Evolutionary conservation across 2,888 invertebrate genomes (phyloP).

Genomic region (Rhagonycha fulva): DNA sequence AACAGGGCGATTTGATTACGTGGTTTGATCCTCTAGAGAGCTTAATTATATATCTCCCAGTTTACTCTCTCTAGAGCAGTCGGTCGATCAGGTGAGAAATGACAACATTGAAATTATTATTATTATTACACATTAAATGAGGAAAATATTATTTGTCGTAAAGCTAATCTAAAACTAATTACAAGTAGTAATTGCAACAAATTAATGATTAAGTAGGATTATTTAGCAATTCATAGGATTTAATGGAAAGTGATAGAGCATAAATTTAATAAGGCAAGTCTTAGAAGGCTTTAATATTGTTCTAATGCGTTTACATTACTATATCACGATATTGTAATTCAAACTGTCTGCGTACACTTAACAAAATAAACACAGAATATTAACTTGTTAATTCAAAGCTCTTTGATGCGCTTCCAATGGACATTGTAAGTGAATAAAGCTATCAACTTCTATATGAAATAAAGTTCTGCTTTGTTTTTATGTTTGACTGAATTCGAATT

Average conservation of each 20-base stretch:
- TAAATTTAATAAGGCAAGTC: slow-evolving; percentile 8
- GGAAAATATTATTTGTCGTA: neutral
- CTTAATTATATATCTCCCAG: no score
- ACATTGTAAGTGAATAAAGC: slow-evolving; percentile 3
- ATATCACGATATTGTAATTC: slow-evolving; percentile 21
- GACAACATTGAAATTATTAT: neutral
- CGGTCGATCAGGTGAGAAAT: neutral
- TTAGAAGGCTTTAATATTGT: slow-evolving; percentile 16
- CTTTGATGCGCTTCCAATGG: slow-evolving; percentile 7
- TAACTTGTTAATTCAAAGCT: slow-evolving; percentile 17
- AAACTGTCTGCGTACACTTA: slow-evolving; percentile 23
- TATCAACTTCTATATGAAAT: neutral
- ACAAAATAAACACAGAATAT: slow-evolving; percentile 21
- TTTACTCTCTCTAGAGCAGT: neutral
- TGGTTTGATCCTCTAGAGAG: neutral
- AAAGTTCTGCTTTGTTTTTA: neutral
- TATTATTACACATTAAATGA: neutral
- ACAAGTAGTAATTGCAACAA: neutral
- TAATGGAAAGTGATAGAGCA: slow-evolving; percentile 16
- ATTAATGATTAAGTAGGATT: neutral
- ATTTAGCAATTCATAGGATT: neutral
- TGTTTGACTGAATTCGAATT: neutral
- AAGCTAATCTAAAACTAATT: neutral
- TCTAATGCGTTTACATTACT: slow-evolving; percentile 12
- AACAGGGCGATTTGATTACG: neutral